A percentile compares a stretch with the other conserved stretches of the same genome.
These are phyloP conservation scores for Calonectris borealis DNA, from an alignment of 2,113 vertebrate genomes.

Conservation along the genomic window DNA sequence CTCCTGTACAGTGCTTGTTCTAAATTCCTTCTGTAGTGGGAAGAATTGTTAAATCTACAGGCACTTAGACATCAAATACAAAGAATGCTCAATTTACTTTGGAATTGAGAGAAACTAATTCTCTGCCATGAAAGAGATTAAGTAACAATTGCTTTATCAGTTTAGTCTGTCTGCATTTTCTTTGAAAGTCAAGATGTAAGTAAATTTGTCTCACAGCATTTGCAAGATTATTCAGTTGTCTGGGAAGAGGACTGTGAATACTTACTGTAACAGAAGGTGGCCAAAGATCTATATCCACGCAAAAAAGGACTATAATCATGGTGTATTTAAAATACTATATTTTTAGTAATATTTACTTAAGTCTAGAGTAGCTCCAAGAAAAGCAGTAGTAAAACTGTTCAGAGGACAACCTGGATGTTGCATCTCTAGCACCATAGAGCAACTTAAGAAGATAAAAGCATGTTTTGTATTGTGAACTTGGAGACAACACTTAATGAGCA, in stretches of 20 bases:
- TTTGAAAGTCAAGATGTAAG: constrained; percentile 7
- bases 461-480: background rate
- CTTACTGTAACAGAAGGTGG: background rate
- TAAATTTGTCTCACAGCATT: constrained; percentile 14
- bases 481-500: background rate
- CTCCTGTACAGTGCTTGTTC: background rate
- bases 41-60: constrained; percentile 1
- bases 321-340: background rate
- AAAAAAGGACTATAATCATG: background rate
- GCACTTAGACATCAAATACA: constrained; percentile 30
- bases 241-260: background rate
- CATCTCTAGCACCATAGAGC: background rate
- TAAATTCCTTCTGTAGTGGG: background rate
- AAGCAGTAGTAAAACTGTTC: background rate
- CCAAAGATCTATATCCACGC: background rate
- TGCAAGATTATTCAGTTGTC: background rate
- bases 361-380: background rate
- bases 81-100: background rate
- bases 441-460: background rate
- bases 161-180: background rate
- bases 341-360: background rate
- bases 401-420: background rate
- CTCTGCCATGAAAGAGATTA: background rate
- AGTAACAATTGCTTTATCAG: constrained; percentile 33
- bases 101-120: constrained; percentile 41